A percentile compares a stretch with the other conserved stretches of the same genome.
phyloP scores from a whole-genome alignment of 1,140 invertebrate species.

The Brachionus paranguensis region DNA sequence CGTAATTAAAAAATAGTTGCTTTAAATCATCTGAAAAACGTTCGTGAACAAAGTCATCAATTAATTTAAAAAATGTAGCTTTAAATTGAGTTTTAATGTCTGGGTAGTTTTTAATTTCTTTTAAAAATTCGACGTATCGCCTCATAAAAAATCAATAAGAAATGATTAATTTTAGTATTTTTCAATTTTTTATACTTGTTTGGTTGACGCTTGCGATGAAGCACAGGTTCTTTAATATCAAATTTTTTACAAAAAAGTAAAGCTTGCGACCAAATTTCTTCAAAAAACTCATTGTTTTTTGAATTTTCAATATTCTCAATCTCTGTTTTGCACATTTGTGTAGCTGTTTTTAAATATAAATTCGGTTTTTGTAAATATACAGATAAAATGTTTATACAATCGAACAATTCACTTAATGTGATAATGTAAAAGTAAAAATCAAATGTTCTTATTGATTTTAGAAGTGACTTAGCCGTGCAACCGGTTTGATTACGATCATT shows the following conservation, averaged over 20 bases:
- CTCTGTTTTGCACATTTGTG: background rate
- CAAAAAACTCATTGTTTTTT: background rate
- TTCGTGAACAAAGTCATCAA: background rate
- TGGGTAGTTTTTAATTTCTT: background rate
- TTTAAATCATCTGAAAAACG: background rate
- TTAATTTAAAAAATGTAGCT: background rate
- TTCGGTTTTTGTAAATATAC: background rate
- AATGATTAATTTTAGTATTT: background rate
- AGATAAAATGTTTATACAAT: slow-evolving; percentile 1
- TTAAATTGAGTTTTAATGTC: background rate
- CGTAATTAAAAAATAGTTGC: background rate
- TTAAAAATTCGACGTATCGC: background rate
- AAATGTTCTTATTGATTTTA: slow-evolving; percentile 1
- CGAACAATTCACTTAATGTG: background rate
- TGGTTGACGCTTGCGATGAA: background rate
- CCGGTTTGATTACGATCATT: background rate
- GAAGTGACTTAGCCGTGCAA: background rate
- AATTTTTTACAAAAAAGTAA: too few species aligned
- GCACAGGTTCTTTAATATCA: background rate
- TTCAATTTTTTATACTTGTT: background rate
- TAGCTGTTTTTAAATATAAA: background rate
- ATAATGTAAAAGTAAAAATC: background rate
- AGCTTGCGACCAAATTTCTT: background rate
- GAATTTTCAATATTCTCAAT: background rate
- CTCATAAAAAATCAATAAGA: background rate